Percentiles rank a stretch among this genome's conserved stretches.
These are phyloP conservation scores for Aricia agestis DNA, from an alignment of 1,140 invertebrate genomes.

Conservation along the genomic window DNA sequence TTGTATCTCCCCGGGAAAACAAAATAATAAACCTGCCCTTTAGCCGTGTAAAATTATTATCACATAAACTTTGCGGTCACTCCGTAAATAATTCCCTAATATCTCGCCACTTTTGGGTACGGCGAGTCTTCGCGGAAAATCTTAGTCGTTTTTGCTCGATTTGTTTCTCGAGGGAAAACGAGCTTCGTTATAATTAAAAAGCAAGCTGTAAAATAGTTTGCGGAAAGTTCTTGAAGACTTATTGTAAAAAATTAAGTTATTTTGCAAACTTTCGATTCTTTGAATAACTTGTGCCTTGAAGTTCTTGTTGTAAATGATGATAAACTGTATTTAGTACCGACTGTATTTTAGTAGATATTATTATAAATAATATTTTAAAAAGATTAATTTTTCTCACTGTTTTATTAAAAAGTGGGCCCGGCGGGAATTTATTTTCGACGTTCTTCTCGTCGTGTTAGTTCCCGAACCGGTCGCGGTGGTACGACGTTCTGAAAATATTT, in stretches of 20 bases:
- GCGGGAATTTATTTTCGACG: too few species aligned
- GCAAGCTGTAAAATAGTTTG: not conserved
- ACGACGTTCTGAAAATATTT: too few species aligned
- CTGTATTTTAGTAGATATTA: too few species aligned
- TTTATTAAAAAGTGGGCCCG: too few species aligned
- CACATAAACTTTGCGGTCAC: slow-evolving; percentile 1
- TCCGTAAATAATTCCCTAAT: slow-evolving; percentile 5
- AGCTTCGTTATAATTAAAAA: not conserved
- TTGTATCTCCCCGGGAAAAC: slow-evolving; percentile 30
- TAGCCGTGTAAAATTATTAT: slow-evolving; percentile 10
- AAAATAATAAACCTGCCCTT: slow-evolving; percentile 15
- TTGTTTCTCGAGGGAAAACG: not conserved
- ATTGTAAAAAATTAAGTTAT: slow-evolving; percentile 1
- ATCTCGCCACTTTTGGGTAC: not conserved
- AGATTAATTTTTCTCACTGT: too few species aligned
- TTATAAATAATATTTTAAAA: too few species aligned
- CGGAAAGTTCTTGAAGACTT: not conserved
- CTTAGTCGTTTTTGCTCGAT: not conserved
- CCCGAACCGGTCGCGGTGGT: too few species aligned
- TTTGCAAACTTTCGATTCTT: not conserved
- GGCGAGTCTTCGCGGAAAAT: not conserved
- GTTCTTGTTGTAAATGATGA: not conserved
- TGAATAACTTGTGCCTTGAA: not conserved
- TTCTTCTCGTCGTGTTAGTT: too few species aligned
- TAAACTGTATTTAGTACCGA: not conserved